These are phyloP conservation scores for Poecilus cupreus DNA, from an alignment of 2,888 invertebrate genomes.

Conservation along the genomic window DNA sequence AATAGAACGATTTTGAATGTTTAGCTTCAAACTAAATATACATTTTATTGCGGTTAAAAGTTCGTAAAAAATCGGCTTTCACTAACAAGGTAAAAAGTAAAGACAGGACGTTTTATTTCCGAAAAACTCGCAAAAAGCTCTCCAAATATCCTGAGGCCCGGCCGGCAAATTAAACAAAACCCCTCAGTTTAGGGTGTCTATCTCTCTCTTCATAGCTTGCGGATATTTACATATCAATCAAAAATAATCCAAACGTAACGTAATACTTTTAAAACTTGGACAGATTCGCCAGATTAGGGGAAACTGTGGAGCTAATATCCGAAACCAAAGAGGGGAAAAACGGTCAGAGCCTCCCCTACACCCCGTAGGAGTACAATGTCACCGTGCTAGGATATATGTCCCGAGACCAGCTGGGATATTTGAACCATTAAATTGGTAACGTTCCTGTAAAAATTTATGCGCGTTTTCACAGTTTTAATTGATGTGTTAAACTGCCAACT, in stretches of 20 bases:
- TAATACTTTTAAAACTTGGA: conserved; percentile 64
- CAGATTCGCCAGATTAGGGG: conserved; percentile 41
- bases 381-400: conserved; percentile 45
- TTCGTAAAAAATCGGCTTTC: background rate
- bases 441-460: conserved; percentile 49
- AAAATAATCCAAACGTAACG: conserved; percentile 64
- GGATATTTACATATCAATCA: conserved; percentile 66
- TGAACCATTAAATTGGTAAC: conserved; percentile 57
- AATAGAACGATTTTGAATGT: too few species aligned
- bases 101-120: background rate
- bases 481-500: conserved; percentile 48
- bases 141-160: conserved; percentile 54
- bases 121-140: conserved; percentile 13
- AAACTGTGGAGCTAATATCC: conserved; percentile 37
- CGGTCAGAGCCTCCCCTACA: conserved; percentile 5
- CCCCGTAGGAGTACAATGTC: conserved; percentile 15
- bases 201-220: conserved; percentile 27
- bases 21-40: too few species aligned
- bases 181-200: background rate
- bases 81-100: background rate
- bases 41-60: too few species aligned
- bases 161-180: conserved; percentile 30
- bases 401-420: conserved; percentile 54
- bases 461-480: conserved; percentile 45
- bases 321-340: background rate